These are phyloP conservation scores for Nestor notabilis DNA, from an alignment of 2,113 vertebrate genomes.

Conservation along the genomic window DNA sequence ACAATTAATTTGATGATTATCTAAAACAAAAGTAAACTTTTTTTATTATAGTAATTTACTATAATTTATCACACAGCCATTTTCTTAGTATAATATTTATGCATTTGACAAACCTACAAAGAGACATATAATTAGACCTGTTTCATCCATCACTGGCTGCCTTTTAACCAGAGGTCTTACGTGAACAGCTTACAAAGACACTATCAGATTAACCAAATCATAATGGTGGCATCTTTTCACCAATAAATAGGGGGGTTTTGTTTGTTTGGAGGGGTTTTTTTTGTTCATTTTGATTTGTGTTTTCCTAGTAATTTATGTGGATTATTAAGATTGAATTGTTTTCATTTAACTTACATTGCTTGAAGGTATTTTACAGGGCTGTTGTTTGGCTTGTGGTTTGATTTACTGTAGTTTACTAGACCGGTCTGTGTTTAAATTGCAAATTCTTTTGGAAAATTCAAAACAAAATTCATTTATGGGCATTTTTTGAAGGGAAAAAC, in stretches of 20 bases:
- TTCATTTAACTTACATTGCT: neutral
- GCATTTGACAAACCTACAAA: constrained; percentile 57
- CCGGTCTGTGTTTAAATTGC: neutral
- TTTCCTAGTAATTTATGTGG: neutral
- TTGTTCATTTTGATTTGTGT: neutral
- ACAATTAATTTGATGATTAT: constrained; percentile 64
- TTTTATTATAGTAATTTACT: constrained; percentile 64
- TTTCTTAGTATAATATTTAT: constrained; percentile 44
- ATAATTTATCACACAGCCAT: constrained; percentile 37
- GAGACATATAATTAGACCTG: constrained; percentile 62
- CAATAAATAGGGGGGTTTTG: neutral
- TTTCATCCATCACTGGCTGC: constrained; percentile 48
- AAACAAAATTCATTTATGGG: neutral
- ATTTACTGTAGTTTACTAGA: neutral
- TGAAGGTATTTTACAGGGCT: neutral
- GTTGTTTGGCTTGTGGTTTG: neutral
- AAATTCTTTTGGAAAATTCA: neutral
- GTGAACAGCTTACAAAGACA: constrained; percentile 26
- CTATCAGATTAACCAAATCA: neutral
- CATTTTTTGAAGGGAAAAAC: neutral
- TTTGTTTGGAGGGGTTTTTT: neutral
- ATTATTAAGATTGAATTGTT: neutral
- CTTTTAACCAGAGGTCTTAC: constrained; percentile 43
- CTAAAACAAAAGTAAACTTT: constrained; percentile 69
- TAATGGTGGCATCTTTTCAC: neutral